These are phyloP conservation scores for Frankliniella fusca DNA, from an alignment of 2,888 invertebrate genomes.

Conservation along the genomic window DNA sequence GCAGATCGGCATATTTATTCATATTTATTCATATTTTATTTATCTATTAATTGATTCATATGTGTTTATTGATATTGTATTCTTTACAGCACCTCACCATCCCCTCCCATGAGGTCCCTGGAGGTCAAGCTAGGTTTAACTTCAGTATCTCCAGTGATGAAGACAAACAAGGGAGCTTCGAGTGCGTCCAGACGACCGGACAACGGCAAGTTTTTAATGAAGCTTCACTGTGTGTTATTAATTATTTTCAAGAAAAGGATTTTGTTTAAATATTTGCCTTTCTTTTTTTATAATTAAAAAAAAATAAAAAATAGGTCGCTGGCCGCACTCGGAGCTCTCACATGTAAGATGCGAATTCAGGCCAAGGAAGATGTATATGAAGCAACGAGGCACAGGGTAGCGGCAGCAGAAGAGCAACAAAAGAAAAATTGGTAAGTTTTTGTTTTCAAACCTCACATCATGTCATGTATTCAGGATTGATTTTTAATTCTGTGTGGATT, in stretches of 20 bases:
- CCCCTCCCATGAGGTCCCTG: conserved; percentile 53
- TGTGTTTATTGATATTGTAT: conserved; percentile 28
- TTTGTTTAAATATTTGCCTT: conserved; percentile 29
- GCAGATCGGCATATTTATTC: no score
- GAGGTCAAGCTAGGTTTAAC: conserved; percentile 54
- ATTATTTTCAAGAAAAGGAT: conserved; percentile 28
- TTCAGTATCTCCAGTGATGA: conserved; percentile 74
- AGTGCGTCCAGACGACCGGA: conserved; percentile 74
- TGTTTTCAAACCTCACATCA: neutral
- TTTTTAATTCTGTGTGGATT: neutral
- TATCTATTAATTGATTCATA: conserved; percentile 22
- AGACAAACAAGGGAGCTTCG: conserved; percentile 86
- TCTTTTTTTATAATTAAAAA: no score
- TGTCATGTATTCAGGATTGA: no score
- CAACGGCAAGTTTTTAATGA: conserved; percentile 45
- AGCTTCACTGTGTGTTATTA: neutral
- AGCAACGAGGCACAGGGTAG: conserved; percentile 86
- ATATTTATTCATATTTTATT: no score
- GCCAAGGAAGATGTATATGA: conserved; percentile 96
- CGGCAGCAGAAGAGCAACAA: conserved; percentile 83
- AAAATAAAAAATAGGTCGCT: no score
- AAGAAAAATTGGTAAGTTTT: conserved; percentile 80
- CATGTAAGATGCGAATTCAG: conserved; percentile 83
- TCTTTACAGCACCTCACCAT: conserved; percentile 67
- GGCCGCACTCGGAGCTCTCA: conserved; percentile 80